Conservation (phyloP, 2,888 invertebrate genomes). For the Andrena trimmerana region DNA sequence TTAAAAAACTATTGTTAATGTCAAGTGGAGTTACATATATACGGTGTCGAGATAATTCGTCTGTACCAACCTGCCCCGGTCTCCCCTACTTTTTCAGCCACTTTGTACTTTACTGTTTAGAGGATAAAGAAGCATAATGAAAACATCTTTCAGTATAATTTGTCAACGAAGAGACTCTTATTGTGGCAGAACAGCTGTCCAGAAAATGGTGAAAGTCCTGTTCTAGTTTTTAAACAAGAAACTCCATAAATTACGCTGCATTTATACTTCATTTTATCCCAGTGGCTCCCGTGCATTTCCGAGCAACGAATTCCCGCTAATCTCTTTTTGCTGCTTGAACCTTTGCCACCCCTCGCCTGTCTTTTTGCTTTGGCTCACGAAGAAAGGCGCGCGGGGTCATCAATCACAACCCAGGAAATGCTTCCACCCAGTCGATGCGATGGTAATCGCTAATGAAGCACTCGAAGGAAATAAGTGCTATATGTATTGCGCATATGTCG, state of each 20-base stretch:
- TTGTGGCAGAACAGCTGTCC: neutral
- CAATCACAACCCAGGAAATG: constrained; percentile 41
- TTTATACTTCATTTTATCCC: neutral
- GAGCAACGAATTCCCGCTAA: neutral
- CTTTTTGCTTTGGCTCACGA: constrained; percentile 14
- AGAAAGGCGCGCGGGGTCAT: constrained; percentile 32
- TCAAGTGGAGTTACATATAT: too few species aligned
- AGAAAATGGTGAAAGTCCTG: neutral
- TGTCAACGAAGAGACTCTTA: neutral
- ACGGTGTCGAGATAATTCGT: too few species aligned
- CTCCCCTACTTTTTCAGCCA: neutral
- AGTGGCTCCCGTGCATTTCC: neutral
- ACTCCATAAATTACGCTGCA: neutral
- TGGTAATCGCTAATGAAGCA: constrained; percentile 17
- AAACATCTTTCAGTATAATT: neutral
- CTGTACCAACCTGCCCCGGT: too few species aligned
- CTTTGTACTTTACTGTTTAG: neutral
- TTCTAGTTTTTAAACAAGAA: neutral
- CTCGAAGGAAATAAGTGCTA: constrained; percentile 21
- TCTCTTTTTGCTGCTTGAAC: constrained; percentile 6
- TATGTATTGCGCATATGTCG: neutral
- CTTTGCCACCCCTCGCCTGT: neutral
- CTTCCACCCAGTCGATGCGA: constrained; percentile 25
- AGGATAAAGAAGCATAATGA: neutral
- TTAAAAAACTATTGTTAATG: too few species aligned